Conservation (phyloP, 2,113 vertebrate species). For the Chaetura pelagica region DNA sequence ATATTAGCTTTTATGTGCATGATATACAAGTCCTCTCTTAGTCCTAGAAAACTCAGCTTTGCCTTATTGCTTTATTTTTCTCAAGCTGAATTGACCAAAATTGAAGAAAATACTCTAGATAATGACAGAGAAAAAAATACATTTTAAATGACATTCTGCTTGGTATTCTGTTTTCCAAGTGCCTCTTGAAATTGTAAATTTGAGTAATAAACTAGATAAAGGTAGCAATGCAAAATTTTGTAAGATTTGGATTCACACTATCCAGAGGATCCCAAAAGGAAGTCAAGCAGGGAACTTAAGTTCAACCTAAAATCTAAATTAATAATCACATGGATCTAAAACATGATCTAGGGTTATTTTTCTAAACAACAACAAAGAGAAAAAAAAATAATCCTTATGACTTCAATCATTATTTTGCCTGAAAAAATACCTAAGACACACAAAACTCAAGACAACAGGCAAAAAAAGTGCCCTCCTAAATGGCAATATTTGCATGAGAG, state of each 20-base stretch:
- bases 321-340: not conserved
- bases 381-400: not conserved
- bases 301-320: not conserved
- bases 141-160: not conserved
- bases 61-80: not conserved
- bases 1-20: not conserved
- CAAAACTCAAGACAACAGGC: fast-evolving
- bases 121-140: not conserved
- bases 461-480: not conserved
- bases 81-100: not conserved
- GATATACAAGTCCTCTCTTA: not conserved
- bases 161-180: not conserved
- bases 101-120: not conserved
- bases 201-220: not conserved
- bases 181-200: not conserved
- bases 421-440: not conserved
- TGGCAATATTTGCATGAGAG: not conserved
- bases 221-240: not conserved
- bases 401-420: not conserved
- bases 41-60: not conserved
- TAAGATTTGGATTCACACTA: not conserved
- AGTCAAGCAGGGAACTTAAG: not conserved
- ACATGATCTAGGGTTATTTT: fast-evolving
- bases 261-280: not conserved
- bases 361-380: no score